A percentile compares a stretch with the other conserved stretches of the same genome.
These are phyloP conservation scores for Xyliphius kryptos DNA, from an alignment of 2,113 vertebrate genomes.

Conservation along the genomic window DNA sequence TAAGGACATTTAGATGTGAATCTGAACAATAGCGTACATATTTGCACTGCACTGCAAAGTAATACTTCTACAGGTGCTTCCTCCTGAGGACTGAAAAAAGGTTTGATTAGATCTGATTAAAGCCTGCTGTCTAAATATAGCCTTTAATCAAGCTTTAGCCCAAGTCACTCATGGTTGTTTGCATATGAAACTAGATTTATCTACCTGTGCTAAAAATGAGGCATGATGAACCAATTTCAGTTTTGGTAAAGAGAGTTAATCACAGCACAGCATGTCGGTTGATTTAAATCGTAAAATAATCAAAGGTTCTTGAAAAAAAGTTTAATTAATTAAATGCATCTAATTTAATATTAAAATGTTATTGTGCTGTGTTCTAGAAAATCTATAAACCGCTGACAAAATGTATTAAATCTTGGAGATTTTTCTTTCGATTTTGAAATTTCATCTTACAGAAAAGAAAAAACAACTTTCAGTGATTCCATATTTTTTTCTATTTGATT, in stretches of 20 bases:
- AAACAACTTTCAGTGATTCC: too few relatives aligned
- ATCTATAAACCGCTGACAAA: too few relatives aligned
- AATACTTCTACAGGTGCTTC: constrained; percentile 17
- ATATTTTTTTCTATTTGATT: too few relatives aligned
- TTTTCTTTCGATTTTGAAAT: too few relatives aligned
- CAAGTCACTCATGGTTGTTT: constrained; percentile 12
- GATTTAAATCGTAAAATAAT: constrained; percentile 7
- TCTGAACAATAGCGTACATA: too few relatives aligned
- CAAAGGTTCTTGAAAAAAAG: neutral
- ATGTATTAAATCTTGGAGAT: too few relatives aligned
- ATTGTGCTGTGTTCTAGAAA: neutral
- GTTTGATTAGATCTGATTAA: constrained; percentile 21
- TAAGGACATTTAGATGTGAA: too few relatives aligned
- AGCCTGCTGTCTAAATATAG: constrained; percentile 19
- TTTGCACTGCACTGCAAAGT: constrained; percentile 1
- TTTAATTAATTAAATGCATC: neutral
- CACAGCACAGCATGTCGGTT: constrained; percentile 1
- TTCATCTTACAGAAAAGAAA: too few relatives aligned
- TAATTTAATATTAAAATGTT: neutral
- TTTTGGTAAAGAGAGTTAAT: neutral
- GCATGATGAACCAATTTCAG: neutral
- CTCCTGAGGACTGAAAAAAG: constrained; percentile 1
- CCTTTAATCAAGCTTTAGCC: constrained; percentile 15
- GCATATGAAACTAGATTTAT: constrained; percentile 6
- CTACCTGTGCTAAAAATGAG: neutral